Conservation (phyloP, 2,113 vertebrate species). For the Mugil cephalus region DNA sequence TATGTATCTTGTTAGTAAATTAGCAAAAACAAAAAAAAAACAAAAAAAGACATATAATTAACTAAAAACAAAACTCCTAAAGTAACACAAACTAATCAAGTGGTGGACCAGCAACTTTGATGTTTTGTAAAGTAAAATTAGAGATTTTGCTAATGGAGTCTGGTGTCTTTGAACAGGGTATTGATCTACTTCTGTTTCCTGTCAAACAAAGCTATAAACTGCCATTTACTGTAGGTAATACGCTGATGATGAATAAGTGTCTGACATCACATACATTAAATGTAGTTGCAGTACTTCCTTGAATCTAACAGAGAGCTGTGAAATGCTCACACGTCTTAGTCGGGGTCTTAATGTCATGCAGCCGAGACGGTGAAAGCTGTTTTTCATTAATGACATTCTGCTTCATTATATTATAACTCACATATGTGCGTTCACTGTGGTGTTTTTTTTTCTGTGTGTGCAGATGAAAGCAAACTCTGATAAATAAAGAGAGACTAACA, state of each 20-base stretch:
- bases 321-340: neutral
- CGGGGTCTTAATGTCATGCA: slow-evolving; percentile 1
- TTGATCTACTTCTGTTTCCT: no score
- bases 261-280: no score
- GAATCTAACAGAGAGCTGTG: neutral
- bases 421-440: slow-evolving; percentile 44
- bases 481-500: slow-evolving; percentile 32
- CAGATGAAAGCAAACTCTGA: slow-evolving; percentile 33
- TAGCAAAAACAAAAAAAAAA: neutral
- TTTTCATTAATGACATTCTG: slow-evolving; percentile 42
- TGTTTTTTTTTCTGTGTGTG: slow-evolving; percentile 31
- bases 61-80: no score
- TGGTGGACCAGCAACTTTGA: no score
- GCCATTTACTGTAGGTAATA: no score
- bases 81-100: no score
- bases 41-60: no score
- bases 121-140: no score
- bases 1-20: neutral
- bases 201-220: no score
- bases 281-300: neutral
- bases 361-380: slow-evolving; percentile 25
- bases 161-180: no score
- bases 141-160: no score
- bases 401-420: slow-evolving; percentile 28
- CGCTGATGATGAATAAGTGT: no score